Percentiles rank a stretch among this genome's conserved stretches.
phyloP scores from a whole-genome alignment of 2,113 vertebrate species.

The Daphoenositta chrysoptera region DNA sequence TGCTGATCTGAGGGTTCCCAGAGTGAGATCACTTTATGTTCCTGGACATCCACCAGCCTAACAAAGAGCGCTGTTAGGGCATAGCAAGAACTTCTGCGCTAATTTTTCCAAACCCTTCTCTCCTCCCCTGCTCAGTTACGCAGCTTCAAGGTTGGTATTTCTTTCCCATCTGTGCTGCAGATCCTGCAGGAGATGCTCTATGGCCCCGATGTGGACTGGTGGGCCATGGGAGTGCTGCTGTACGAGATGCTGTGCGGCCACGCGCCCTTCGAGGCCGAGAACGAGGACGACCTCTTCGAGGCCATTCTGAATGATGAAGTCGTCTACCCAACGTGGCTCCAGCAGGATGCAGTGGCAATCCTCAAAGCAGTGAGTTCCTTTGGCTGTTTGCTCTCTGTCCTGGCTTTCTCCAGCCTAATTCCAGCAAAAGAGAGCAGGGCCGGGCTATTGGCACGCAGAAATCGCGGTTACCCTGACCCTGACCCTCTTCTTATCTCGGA shows the following conservation, averaged over 20 bases:
- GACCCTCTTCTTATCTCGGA: neutral
- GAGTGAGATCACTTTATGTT: neutral
- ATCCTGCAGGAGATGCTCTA: slow-evolving; percentile 97
- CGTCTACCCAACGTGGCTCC: slow-evolving; percentile 89
- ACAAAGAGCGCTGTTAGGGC: neutral
- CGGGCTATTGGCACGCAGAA: neutral
- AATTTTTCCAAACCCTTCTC: neutral
- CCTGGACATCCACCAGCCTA: neutral
- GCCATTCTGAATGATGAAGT: slow-evolving; percentile 94
- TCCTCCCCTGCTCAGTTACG: neutral
- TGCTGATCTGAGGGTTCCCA: neutral
- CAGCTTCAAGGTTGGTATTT: neutral
- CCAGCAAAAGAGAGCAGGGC: neutral
- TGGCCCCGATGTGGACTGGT: slow-evolving; percentile 96
- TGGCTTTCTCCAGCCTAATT: neutral
- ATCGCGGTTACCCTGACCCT: fast-evolving
- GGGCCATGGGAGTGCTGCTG: slow-evolving; percentile 94
- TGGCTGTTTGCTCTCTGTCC: neutral
- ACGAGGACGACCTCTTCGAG: slow-evolving; percentile 96
- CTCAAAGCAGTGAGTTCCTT: slow-evolving; percentile 88
- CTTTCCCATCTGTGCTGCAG: slow-evolving; percentile 50
- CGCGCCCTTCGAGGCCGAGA: slow-evolving; percentile 94
- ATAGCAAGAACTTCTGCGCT: fast-evolving
- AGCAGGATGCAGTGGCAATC: slow-evolving; percentile 84
- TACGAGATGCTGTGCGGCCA: slow-evolving; percentile 98